These are phyloP conservation scores for Boulengeromyrus knoepffleri DNA, from an alignment of 2,113 vertebrate genomes.

Conservation along the genomic window DNA sequence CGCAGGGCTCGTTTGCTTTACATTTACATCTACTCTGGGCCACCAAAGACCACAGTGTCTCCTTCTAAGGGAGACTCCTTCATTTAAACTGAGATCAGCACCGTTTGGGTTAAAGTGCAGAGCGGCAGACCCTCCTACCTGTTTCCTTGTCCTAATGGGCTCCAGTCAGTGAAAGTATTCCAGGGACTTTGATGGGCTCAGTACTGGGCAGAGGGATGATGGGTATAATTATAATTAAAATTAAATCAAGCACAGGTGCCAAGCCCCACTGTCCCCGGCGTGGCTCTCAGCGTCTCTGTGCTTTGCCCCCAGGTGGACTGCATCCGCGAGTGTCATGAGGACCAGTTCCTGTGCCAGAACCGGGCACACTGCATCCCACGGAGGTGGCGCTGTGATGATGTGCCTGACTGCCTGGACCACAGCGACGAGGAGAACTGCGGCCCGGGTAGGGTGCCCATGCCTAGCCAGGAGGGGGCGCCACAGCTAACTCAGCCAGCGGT, in stretches of 20 bases:
- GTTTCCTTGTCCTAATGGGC: neutral
- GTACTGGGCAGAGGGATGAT: neutral
- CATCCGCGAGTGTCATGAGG: conserved; percentile 69
- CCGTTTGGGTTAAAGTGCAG: neutral
- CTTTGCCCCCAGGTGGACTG: conserved; percentile 64
- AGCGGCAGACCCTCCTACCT: neutral
- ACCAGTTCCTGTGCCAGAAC: conserved; percentile 72
- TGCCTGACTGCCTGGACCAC: conserved; percentile 72
- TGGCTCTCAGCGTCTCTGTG: neutral
- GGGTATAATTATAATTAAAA: neutral
- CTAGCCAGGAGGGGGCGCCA: neutral
- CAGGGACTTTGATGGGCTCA: neutral
- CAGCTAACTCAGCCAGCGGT: neutral
- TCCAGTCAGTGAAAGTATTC: neutral
- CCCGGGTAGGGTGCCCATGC: conserved; percentile 47
- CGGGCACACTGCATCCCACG: conserved; percentile 72
- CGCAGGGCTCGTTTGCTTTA: neutral
- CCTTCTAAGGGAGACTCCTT: neutral
- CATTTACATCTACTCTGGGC: neutral
- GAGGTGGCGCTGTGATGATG: conserved; percentile 73
- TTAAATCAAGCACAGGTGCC: neutral
- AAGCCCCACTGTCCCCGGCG: neutral
- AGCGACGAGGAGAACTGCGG: conserved; percentile 76
- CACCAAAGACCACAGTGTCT: neutral
- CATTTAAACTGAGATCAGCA: neutral